Percentiles rank a stretch among this genome's conserved stretches.
Evolutionary conservation across 2,888 invertebrate genomes (phyloP).

Genomic region (Sphaerophoria rueppellii): DNA sequence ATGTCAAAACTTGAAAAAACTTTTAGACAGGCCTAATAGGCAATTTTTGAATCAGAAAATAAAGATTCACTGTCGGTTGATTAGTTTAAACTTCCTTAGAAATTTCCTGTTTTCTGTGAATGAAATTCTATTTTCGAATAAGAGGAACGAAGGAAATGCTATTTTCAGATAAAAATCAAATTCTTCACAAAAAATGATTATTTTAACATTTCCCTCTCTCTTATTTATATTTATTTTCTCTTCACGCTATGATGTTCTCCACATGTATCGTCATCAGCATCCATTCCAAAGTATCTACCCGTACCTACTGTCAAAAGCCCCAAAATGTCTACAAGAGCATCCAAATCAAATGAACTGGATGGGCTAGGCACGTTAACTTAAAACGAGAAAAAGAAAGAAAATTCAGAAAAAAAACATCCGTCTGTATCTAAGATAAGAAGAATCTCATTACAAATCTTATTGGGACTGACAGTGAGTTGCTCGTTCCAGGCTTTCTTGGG

Average conservation of each 20-base stretch:
- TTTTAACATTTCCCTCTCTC: slow-evolving; percentile 46
- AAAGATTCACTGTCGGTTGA: too few relatives aligned
- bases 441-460: slow-evolving; percentile 71
- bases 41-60: too few relatives aligned
- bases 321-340: slow-evolving; percentile 26
- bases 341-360: slow-evolving; percentile 62
- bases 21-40: too few relatives aligned
- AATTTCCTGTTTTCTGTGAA: not conserved
- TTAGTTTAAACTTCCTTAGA: too few relatives aligned
- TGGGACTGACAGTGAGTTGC: slow-evolving; percentile 37
- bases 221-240: slow-evolving; percentile 54
- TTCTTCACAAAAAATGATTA: slow-evolving; percentile 65
- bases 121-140: slow-evolving; percentile 50
- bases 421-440: slow-evolving; percentile 69
- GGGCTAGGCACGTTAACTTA: not conserved
- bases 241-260: slow-evolving; percentile 14
- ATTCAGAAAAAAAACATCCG: slow-evolving; percentile 46
- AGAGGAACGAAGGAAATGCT: slow-evolving; percentile 61
- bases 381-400: slow-evolving; percentile 11
- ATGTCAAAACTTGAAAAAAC: too few relatives aligned
- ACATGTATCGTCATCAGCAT: not conserved
- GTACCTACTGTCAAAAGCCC: not conserved
- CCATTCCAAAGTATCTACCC: too few relatives aligned
- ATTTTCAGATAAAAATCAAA: slow-evolving; percentile 69
- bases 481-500: not conserved